These are phyloP conservation scores for Gastrophysa polygoni DNA, from an alignment of 2,888 invertebrate genomes.

Conservation along the genomic window DNA sequence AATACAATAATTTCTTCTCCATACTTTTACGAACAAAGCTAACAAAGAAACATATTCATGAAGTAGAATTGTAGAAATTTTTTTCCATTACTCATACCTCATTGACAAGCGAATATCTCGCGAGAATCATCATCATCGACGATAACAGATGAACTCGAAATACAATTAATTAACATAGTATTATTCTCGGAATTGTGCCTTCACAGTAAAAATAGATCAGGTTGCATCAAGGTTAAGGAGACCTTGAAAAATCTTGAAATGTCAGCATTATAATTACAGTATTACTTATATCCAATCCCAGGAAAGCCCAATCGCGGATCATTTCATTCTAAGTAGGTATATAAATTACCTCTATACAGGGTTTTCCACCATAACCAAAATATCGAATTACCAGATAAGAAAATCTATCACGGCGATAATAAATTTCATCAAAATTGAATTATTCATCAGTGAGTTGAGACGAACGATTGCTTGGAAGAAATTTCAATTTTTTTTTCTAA, in stretches of 20 bases:
- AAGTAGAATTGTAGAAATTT: background rate
- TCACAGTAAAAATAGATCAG: constrained; percentile 11
- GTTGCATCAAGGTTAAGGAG: constrained; percentile 18
- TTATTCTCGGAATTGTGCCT: constrained; percentile 1
- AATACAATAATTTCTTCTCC: too few species aligned
- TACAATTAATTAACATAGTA: background rate
- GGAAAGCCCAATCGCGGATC: background rate
- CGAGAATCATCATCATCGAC: background rate
- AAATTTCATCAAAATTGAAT: too few species aligned
- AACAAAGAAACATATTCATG: background rate
- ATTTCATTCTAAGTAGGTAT: background rate
- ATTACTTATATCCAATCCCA: background rate
- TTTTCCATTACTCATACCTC: background rate
- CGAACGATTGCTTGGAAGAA: too few species aligned
- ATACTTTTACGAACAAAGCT: background rate
- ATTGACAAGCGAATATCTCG: background rate
- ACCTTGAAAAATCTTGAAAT: constrained; percentile 19
- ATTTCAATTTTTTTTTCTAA: too few species aligned
- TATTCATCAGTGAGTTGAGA: too few species aligned
- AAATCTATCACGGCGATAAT: too few species aligned
- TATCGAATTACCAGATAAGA: too few species aligned
- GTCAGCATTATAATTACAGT: background rate
- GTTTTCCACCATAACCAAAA: too few species aligned
- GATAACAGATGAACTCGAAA: background rate
- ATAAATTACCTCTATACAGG: too few species aligned